Conservation (phyloP, 2,888 invertebrate species). For the Drosophila anomelani region DNA sequence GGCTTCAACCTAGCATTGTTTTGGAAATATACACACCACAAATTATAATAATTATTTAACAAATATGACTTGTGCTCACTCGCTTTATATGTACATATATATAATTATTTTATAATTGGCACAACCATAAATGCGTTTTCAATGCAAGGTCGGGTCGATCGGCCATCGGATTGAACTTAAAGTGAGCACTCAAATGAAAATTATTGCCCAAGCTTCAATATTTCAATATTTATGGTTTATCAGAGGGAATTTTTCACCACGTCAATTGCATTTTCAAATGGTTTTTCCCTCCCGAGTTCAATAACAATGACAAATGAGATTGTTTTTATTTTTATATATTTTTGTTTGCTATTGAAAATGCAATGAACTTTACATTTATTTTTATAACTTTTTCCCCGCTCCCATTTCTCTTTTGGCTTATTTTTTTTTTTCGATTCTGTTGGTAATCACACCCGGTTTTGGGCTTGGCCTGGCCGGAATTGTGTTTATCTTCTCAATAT, state of each 20-base stretch:
- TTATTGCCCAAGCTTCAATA: slow-evolving; percentile 3
- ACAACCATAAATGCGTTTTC: slow-evolving; percentile 51
- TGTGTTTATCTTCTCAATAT: slow-evolving; percentile 57
- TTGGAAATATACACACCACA: slow-evolving; percentile 9
- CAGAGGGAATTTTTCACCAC: slow-evolving; percentile 30
- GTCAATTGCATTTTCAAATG: slow-evolving; percentile 21
- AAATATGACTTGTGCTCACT: slow-evolving; percentile 11
- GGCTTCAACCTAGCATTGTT: slow-evolving; percentile 10
- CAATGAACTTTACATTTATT: slow-evolving; percentile 52
- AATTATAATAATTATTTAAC: slow-evolving; percentile 37
- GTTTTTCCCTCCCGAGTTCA: slow-evolving; percentile 9
- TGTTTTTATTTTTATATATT: background rate
- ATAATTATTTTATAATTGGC: slow-evolving; percentile 52
- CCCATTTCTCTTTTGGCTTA: slow-evolving; percentile 3
- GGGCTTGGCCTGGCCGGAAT: slow-evolving; percentile 52
- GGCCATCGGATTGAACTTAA: slow-evolving; percentile 47
- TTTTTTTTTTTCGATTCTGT: slow-evolving; percentile 4
- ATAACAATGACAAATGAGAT: slow-evolving; percentile 31
- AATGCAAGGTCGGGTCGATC: slow-evolving; percentile 48
- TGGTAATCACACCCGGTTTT: slow-evolving; percentile 37
- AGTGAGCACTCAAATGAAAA: slow-evolving; percentile 39
- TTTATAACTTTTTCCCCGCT: slow-evolving; percentile 26
- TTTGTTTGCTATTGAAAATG: slow-evolving; percentile 32
- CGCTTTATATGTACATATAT: slow-evolving; percentile 19
- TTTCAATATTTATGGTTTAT: slow-evolving; percentile 12